Percentiles rank a stretch among this genome's conserved stretches.
These are phyloP conservation scores for Peromyscus attwateri DNA, from an alignment of 2,797 vertebrate species.

Conservation along the genomic window DNA sequence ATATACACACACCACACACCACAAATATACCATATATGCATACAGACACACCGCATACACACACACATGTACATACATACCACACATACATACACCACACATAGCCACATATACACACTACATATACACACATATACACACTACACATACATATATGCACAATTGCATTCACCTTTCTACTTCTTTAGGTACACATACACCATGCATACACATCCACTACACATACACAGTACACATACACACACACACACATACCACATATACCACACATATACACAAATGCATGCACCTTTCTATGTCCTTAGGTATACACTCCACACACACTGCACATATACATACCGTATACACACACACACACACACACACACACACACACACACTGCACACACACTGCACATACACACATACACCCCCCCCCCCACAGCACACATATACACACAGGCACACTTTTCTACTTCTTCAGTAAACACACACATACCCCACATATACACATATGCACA, in stretches of 20 bases:
- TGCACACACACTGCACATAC: background rate
- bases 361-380: background rate
- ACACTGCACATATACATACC: background rate
- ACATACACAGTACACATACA: background rate
- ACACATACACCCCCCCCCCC: background rate
- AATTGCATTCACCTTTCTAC: background rate
- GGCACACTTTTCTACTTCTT: background rate
- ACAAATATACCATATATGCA: background rate
- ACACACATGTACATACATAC: background rate
- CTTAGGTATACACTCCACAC: background rate
- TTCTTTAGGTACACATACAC: background rate
- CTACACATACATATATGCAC: background rate
- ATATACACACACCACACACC: background rate
- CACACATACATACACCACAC: background rate
- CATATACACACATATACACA: background rate
- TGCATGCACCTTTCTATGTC: background rate
- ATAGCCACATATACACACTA: background rate
- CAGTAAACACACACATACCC: background rate
- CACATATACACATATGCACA: background rate
- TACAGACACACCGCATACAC: background rate
- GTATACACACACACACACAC: background rate
- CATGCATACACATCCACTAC: no score
- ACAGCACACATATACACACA: background rate
- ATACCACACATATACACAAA: background rate
- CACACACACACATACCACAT: no score